phyloP scores from a whole-genome alignment of 2,113 vertebrate genomes.

The Ophiodon elongatus region DNA sequence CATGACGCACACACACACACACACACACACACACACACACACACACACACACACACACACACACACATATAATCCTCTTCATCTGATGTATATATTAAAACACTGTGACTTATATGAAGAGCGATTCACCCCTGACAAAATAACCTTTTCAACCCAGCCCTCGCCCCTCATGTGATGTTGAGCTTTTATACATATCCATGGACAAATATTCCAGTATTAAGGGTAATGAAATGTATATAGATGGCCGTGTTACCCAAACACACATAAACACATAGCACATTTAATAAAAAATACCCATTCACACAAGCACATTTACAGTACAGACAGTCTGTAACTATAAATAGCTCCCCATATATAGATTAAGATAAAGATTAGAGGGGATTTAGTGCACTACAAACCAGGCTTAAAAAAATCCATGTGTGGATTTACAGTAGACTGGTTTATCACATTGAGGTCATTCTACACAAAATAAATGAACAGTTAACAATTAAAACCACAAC shows the following conservation, averaged over 20 bases:
- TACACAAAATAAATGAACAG: slow-evolving; percentile 15
- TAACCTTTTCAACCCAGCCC: background rate
- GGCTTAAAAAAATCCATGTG: slow-evolving; percentile 31
- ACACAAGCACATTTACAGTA: background rate
- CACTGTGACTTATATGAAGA: background rate
- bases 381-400: slow-evolving; percentile 44
- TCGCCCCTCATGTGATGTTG: background rate
- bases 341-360: slow-evolving; percentile 57
- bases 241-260: background rate
- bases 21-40: background rate
- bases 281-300: slow-evolving; percentile 14
- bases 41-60: background rate
- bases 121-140: background rate
- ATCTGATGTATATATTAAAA: slow-evolving; percentile 13
- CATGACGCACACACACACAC: background rate
- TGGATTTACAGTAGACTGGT: slow-evolving; percentile 45
- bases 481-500: background rate
- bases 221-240: background rate
- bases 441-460: slow-evolving; percentile 27
- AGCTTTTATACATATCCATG: background rate
- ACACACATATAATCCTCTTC: slow-evolving; percentile 24
- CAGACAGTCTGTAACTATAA: slow-evolving; percentile 24
- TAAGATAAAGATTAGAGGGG: slow-evolving; percentile 64
- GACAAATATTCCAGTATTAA: background rate
- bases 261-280: background rate